phyloP scores from a whole-genome alignment of 2,888 invertebrate genomes.

The Chironomus tentans region DNA sequence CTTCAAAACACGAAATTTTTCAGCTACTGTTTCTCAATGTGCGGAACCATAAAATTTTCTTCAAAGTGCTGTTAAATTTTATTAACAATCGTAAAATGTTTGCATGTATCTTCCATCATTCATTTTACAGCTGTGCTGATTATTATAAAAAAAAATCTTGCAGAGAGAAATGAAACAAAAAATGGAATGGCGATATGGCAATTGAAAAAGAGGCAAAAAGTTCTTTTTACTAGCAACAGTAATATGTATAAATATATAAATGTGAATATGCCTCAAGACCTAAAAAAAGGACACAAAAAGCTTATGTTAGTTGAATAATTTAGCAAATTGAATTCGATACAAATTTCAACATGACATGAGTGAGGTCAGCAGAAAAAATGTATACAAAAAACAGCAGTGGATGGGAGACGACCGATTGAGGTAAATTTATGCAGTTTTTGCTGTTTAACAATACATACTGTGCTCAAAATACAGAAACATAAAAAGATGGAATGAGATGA shows the following conservation, averaged over 20 bases:
- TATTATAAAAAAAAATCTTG: not conserved
- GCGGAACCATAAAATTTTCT: not conserved
- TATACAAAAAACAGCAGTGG: not conserved
- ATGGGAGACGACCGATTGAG: not conserved
- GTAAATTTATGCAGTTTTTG: not conserved
- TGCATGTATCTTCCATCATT: slow-evolving; percentile 9
- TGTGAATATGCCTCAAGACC: too few species aligned
- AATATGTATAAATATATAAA: too few species aligned
- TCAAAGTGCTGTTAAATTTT: not conserved
- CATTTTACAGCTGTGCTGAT: slow-evolving; percentile 16
- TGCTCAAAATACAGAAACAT: too few species aligned
- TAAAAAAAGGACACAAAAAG: slow-evolving; percentile 8
- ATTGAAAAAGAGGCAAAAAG: not conserved
- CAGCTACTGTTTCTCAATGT: too few species aligned
- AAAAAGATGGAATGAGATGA: too few species aligned
- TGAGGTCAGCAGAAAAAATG: not conserved
- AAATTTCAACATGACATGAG: slow-evolving; percentile 8
- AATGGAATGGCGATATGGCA: not conserved
- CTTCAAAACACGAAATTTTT: too few species aligned
- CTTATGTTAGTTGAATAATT: slow-evolving; percentile 15
- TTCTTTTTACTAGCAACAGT: not conserved
- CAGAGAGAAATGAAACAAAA: not conserved
- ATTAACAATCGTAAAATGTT: slow-evolving; percentile 6
- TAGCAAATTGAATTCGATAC: slow-evolving; percentile 14
- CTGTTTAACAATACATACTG: too few species aligned